These are phyloP conservation scores for Drosophila maculinotata DNA, from an alignment of 2,888 invertebrate species.

Conservation along the genomic window DNA sequence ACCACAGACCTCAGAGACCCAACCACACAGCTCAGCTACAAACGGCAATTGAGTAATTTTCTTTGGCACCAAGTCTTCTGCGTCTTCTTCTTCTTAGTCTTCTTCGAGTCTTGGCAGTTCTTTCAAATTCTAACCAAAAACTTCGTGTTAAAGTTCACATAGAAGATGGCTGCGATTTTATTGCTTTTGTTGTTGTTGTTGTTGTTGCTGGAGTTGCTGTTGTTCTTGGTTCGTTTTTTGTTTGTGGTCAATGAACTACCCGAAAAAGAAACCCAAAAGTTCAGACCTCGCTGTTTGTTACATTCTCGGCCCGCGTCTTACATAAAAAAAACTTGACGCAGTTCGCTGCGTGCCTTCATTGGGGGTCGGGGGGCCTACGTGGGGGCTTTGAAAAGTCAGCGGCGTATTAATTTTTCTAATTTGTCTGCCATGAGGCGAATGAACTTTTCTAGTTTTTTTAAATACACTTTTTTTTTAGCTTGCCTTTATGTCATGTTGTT, in stretches of 20 bases:
- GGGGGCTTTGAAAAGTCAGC: slow-evolving; percentile 59
- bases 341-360: slow-evolving; percentile 52
- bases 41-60: slow-evolving; percentile 66
- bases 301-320: slow-evolving; percentile 69
- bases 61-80: slow-evolving; percentile 4
- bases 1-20: slow-evolving; percentile 15
- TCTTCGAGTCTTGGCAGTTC: slow-evolving; percentile 28
- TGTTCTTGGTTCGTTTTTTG: slow-evolving; percentile 50
- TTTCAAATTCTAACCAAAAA: slow-evolving; percentile 51
- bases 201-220: slow-evolving; percentile 19
- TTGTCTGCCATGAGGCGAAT: slow-evolving; percentile 74
- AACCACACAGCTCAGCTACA: slow-evolving; percentile 8
- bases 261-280: slow-evolving; percentile 75
- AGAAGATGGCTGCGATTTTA: slow-evolving; percentile 37
- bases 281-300: slow-evolving; percentile 65
- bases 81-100: slow-evolving; percentile 29
- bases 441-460: slow-evolving; percentile 65
- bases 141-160: slow-evolving; percentile 70
- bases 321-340: slow-evolving; percentile 67
- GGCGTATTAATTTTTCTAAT: slow-evolving; percentile 79
- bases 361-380: slow-evolving; percentile 15
- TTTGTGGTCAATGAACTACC: slow-evolving; percentile 76
- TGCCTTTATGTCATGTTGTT: slow-evolving; percentile 73
- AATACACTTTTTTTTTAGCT: slow-evolving; percentile 38
- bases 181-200: slow-evolving; percentile 27